These are phyloP conservation scores for Semotilus atromaculatus DNA, from an alignment of 2,797 vertebrate species.

Conservation along the genomic window DNA sequence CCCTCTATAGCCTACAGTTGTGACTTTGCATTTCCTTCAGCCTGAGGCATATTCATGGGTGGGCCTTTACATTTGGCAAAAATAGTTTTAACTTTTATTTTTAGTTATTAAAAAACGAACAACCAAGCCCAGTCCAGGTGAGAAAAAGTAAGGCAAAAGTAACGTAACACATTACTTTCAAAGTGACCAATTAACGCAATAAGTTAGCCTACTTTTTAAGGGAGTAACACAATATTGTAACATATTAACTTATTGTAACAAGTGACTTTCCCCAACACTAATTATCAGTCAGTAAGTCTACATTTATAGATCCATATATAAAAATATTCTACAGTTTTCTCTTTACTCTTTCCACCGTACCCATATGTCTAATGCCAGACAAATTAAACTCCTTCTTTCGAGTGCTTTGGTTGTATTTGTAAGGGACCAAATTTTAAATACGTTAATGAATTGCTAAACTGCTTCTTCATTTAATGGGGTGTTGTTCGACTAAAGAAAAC, in stretches of 20 bases:
- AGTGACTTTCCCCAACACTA: neutral
- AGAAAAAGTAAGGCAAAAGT: neutral
- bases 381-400: conserved; percentile 17
- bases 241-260: too few relatives aligned
- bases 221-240: neutral
- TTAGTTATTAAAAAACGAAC: neutral
- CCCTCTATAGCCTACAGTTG: too few relatives aligned
- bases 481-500: conserved; percentile 69
- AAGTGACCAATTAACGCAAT: neutral
- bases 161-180: neutral
- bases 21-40: too few relatives aligned
- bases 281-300: neutral
- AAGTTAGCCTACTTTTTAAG: neutral
- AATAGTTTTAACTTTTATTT: neutral
- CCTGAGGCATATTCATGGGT: too few relatives aligned
- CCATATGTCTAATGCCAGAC: neutral
- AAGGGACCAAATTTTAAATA: conserved; percentile 58
- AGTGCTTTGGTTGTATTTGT: conserved; percentile 45
- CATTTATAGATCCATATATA: neutral
- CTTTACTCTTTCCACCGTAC: neutral
- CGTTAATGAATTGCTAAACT: conserved; percentile 73
- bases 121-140: neutral
- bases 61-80: too few relatives aligned
- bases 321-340: neutral
- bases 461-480: conserved; percentile 68